Evolutionary conservation across 2,888 invertebrate genomes (phyloP), one percentile per base, ranked within the genome.

Genomic region (Noctua pronuba): DNA sequence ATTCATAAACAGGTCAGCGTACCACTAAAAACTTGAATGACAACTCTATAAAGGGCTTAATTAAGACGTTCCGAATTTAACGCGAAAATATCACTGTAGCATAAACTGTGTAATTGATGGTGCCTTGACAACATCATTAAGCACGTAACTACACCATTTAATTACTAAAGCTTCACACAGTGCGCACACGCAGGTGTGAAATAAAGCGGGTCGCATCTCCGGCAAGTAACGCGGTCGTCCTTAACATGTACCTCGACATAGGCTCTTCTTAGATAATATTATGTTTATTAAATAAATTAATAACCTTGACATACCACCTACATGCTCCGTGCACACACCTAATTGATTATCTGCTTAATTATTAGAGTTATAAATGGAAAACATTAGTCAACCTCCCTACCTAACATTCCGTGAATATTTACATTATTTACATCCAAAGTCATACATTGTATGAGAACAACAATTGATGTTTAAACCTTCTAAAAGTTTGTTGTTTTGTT

Each of bases 171-270:
- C 44, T 84, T 77, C 62, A 64, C 44, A 81, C 31, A 73, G 8
- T 70, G 41, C 80, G 41, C 60, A 35, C n/a, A 46, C 31, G 10
- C 52, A 75, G 83, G 69, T 84, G 75, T 78, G 66, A 80, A 74
- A 49, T 79, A 75, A 88, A 79, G 52, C 82, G 73, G 80, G 84
- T 86, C 82, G 79, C 88, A 86, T 89, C 89, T 84, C 71, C 70
- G 67, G 66, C 35, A 35, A 75, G 85, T 67, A 73, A 89, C 87
- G 88, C 73, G 70, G 89, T 52, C 80, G 90, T 82, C 92, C 92
- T 91, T 91, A 89, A 85, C 86, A 78, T 86, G 80, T 79, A 21
- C 80, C 80, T 84, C 80, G 80, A 80, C 78, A 73, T 67, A 67
- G 72, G 77, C 77, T 79, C 64, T 71, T 79, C 73, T 88, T 82